Percentiles rank a stretch among this genome's conserved stretches.
Evolutionary conservation across 1,140 invertebrate genomes (phyloP).

Genomic region (Hermetia illucens): DNA sequence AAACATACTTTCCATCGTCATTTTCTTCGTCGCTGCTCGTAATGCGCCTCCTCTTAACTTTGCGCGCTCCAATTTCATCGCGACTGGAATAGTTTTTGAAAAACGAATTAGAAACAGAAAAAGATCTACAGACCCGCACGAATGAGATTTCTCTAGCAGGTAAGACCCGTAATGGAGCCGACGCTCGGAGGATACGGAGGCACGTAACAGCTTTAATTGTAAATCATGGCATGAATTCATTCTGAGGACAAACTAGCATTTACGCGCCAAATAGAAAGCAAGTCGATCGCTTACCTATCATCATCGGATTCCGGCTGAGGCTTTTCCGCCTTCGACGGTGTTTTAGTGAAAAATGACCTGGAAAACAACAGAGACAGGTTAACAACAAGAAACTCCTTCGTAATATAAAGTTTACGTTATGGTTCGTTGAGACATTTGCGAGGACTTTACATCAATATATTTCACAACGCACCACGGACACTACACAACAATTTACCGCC

Average conservation of each 20-base stretch:
- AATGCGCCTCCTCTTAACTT: neutral
- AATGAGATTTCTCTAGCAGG: neutral
- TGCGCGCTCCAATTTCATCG: neutral
- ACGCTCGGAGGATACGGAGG: neutral
- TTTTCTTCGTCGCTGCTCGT: slow-evolving; percentile 1
- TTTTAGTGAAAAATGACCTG: neutral
- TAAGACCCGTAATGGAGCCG: neutral
- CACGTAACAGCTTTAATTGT: no score
- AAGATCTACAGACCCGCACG: neutral
- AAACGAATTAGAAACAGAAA: neutral
- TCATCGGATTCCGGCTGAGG: neutral
- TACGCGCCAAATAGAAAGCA: neutral
- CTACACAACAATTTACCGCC: neutral
- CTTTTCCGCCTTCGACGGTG: neutral
- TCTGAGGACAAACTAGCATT: no score
- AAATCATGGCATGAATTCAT: no score
- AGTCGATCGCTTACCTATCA: neutral
- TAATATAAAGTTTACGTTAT: neutral
- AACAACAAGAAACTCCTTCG: neutral
- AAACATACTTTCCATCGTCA: neutral
- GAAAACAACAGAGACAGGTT: neutral
- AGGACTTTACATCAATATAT: no score
- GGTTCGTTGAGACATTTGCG: neutral
- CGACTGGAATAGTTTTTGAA: neutral
- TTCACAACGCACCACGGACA: neutral